Evolutionary conservation across 1,140 invertebrate species (phyloP), one percentile per base, ranked within the genome.

Genomic region (Orius laevigatus): DNA sequence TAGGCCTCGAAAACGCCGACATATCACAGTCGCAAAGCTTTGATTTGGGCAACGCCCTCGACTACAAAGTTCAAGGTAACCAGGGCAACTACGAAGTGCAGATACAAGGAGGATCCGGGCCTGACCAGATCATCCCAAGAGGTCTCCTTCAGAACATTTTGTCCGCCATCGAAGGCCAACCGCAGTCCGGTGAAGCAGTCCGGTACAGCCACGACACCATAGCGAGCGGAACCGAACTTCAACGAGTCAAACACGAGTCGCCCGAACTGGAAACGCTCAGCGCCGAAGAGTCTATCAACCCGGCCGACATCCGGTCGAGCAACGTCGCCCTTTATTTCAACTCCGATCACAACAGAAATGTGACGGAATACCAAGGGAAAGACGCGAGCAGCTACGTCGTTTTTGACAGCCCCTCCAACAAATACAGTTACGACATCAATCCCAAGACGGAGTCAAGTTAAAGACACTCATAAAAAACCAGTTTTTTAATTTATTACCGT

Each of bases 71-170:
- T 15, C 71, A 74, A 58, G 75, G 72, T 1, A 69, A 73, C 1
- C 66, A 71, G 6, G 76, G 74, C 3, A 70, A 70, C 15, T 85
- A 84, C 54, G 77, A 75, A 1, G 60, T 84, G 6, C 79, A 84
- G 62, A 83, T 84, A 42, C 81, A 82, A 54, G 63, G 66, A 4
- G 58, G 59, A 35, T 50, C 61, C 1, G 67, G 72, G 9, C 82
- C 85, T 53, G 78, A 81, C 15, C 78, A 84, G 57, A 70, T 86
- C 1, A 59, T 87, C 8, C 83, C 79, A 0, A 75, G 84, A 58
- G 81, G 78, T 5, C 65, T 87, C 0, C 60, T 87, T 4, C 81
- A 85, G 58, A 79, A 82, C 40, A 84, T 87, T 45, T 61, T 87
- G 2, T 70, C 74, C 33, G 79, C 77, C 2, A 80, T 82, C 33